phyloP scores from a whole-genome alignment of 2,888 invertebrate genomes.

The Thymelicus sylvestris region DNA sequence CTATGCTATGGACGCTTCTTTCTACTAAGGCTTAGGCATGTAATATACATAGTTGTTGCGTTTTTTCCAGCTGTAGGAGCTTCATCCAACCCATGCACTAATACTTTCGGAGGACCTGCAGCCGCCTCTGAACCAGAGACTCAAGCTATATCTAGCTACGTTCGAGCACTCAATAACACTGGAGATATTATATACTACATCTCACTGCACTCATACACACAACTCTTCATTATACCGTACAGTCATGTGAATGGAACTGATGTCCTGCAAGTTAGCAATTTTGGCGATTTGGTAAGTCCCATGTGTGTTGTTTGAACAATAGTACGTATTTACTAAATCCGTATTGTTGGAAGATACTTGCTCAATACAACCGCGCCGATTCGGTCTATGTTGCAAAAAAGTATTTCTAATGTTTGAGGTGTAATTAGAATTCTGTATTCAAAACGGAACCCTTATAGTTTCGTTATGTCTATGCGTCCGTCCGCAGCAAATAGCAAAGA shows the following conservation, averaged over 20 bases:
- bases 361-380: neutral
- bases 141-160: conserved; percentile 65
- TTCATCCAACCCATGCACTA: conserved; percentile 74
- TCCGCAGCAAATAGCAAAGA: too few species aligned
- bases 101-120: conserved; percentile 78
- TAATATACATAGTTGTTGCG: neutral
- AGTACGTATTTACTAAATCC: neutral
- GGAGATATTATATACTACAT: conserved; percentile 75
- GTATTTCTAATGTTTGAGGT: neutral
- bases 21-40: too few species aligned
- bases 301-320: neutral
- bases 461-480: too few species aligned
- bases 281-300: conserved; percentile 67
- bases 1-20: too few species aligned
- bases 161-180: conserved; percentile 49
- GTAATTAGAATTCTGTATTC: neutral
- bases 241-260: conserved; percentile 61
- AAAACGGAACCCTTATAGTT: neutral
- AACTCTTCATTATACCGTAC: conserved; percentile 80
- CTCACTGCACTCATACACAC: conserved; percentile 84
- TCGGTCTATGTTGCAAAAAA: neutral
- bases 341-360: neutral
- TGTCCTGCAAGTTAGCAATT: conserved; percentile 57
- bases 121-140: conserved; percentile 85
- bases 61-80: conserved; percentile 66